Evolutionary conservation across 2,888 invertebrate genomes (phyloP).

Genomic region (Melinaea menophilus): DNA sequence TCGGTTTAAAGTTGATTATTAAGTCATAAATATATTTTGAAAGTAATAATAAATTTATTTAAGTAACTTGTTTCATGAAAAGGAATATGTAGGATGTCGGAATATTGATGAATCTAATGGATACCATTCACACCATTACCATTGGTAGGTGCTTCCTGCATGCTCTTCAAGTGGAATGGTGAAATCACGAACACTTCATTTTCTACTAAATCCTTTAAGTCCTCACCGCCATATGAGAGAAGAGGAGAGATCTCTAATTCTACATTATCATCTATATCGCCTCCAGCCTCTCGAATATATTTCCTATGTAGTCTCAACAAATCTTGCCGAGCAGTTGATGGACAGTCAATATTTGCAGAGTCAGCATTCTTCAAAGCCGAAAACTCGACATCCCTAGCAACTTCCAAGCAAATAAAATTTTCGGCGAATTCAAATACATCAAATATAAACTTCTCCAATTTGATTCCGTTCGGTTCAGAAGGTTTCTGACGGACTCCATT

Average conservation of each 20-base stretch:
- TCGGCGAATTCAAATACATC: conserved; percentile 97
- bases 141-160: conserved; percentile 54
- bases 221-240: conserved; percentile 94
- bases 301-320: conserved; percentile 86
- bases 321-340: conserved; percentile 89
- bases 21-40: not conserved
- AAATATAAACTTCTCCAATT: conserved; percentile 99
- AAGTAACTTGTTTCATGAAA: conserved; percentile 3
- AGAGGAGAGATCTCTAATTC: conserved; percentile 95
- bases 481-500: conserved; percentile 86
- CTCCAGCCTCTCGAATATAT: conserved; percentile 90
- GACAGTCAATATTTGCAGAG: conserved; percentile 91
- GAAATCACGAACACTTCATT: conserved; percentile 81
- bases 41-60: not conserved
- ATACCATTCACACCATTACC: conserved; percentile 67
- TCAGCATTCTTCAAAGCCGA: conserved; percentile 98
- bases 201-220: conserved; percentile 81
- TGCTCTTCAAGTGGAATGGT: conserved; percentile 79
- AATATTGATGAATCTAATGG: conserved; percentile 39
- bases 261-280: conserved; percentile 80
- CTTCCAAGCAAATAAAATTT: conserved; percentile 95
- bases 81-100: too few relatives aligned
- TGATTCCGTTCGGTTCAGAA: conserved; percentile 93
- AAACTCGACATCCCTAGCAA: conserved; percentile 94
- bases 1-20: not conserved